A percentile compares a stretch with the other conserved stretches of the same genome.
Evolutionary conservation across 2,113 vertebrate genomes (phyloP).

Genomic region (Sus scrofa): DNA sequence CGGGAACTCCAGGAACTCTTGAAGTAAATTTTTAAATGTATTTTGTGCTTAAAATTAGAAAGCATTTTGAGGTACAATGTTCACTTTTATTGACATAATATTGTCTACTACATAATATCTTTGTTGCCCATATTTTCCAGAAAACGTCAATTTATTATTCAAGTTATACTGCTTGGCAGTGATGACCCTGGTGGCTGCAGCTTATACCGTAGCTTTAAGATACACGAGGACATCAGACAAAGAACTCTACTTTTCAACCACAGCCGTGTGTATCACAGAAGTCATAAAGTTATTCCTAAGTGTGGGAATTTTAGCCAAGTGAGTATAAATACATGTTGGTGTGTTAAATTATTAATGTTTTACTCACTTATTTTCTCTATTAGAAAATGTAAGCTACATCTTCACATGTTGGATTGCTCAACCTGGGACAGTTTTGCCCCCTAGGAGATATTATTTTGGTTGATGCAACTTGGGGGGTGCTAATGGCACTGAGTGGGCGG

Average conservation of each 20-base stretch:
- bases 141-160: conserved; percentile 94
- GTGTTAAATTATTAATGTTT: not conserved
- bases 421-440: not conserved
- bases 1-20: not conserved
- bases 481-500: not conserved
- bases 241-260: conserved; percentile 95
- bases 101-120: conserved; percentile 65
- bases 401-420: conserved; percentile 23
- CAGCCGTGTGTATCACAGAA: conserved; percentile 95
- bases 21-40: conserved; percentile 45
- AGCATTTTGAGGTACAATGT: not conserved
- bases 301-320: conserved; percentile 95
- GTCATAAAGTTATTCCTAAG: conserved; percentile 96
- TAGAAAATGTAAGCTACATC: conserved; percentile 9
- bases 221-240: conserved; percentile 92
- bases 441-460: not conserved
- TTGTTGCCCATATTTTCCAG: conserved; percentile 86
- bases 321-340: conserved; percentile 83
- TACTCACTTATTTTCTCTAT: conserved; percentile 12
- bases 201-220: conserved; percentile 92
- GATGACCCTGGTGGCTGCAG: conserved; percentile 98
- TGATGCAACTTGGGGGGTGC: not conserved
- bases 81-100: conserved; percentile 15
- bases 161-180: conserved; percentile 97
- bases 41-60: conserved; percentile 40